Base-by-base conservation (phyloP, 2,888 invertebrate species). In the Ornithoptera priamus region DNA sequence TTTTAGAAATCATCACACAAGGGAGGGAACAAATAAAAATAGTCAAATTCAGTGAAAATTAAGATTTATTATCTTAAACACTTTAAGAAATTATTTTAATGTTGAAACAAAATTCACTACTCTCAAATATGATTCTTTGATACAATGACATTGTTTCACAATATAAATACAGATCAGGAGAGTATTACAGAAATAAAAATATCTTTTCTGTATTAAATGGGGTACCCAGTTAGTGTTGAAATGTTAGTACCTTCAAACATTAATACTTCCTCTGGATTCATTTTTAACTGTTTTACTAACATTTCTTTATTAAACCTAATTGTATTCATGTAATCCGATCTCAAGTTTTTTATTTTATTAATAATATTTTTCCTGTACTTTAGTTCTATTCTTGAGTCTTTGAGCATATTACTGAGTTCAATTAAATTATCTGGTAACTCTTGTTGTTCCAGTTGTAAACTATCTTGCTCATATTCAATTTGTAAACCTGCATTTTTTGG, bases 181-280 rank as follows among this genome's bases (percentile, higher is more conserved):
- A 30, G 30, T 30, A 30, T 30, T 30, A 3, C 30, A 4, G 30
- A 46, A 46, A 15, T 2, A 2, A 17, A 50, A 50, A 50, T 2
- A 17, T 50, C 17, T 17, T 50, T 50, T 50, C 50, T 50, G 15
- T 50, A 50, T 50, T 17, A 50, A 50, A 18, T 50, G 18, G 17
- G 18, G 50, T 92, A 92, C 24, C 92, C 92, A 59, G 81, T 72
- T 56, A 92, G 74, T 53, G 76, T 74, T 39, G 80, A 80, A 58
- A 91, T 79, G 78, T 92, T 92, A 2, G 87, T 80, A 12, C 92
- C 92, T 65, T 82, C 82, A 79, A 92, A 92, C 61, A 80, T 79
- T 65, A 92, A 74, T 2, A 89, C 62, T 24, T 86, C 86, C 70
- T 87, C 81, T 2, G 87, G 81, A 75, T 88, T 81, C 0, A 69